A percentile compares a stretch with the other conserved stretches of the same genome.
phyloP scores from a whole-genome alignment of 2,888 invertebrate genomes.

The Dioctria rufipes region DNA sequence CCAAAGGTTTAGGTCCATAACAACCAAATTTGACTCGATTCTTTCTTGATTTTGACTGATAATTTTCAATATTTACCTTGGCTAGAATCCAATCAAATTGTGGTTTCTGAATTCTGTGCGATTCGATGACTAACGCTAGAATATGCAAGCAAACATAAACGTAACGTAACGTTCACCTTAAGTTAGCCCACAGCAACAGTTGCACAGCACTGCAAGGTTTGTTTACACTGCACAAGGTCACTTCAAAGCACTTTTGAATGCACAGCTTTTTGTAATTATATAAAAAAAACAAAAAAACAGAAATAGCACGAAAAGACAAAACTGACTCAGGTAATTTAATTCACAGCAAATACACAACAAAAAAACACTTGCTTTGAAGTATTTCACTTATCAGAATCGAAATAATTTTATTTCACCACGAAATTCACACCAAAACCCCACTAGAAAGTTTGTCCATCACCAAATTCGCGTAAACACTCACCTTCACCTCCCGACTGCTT shows the following conservation, averaged over 20 bases:
- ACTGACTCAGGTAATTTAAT: background rate
- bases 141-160: too few species aligned
- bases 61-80: conserved; percentile 19
- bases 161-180: too few species aligned
- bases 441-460: conserved; percentile 29
- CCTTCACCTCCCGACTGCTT: conserved; percentile 8
- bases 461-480: background rate
- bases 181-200: background rate
- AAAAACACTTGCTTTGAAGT: background rate
- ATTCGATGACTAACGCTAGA: too few species aligned
- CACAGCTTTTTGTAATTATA: background rate
- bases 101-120: background rate
- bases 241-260: conserved; percentile 4
- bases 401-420: background rate
- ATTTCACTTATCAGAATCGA: background rate
- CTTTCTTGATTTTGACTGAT: background rate
- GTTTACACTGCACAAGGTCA: conserved; percentile 36
- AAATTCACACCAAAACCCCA: conserved; percentile 6
- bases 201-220: conserved; percentile 19
- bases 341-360: background rate
- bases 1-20: background rate
- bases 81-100: conserved; percentile 18
- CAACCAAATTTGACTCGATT: background rate
- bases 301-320: too few species aligned
- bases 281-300: too few species aligned